Conservation (phyloP, 2,888 invertebrate species). For the Eilema griseolum region DNA sequence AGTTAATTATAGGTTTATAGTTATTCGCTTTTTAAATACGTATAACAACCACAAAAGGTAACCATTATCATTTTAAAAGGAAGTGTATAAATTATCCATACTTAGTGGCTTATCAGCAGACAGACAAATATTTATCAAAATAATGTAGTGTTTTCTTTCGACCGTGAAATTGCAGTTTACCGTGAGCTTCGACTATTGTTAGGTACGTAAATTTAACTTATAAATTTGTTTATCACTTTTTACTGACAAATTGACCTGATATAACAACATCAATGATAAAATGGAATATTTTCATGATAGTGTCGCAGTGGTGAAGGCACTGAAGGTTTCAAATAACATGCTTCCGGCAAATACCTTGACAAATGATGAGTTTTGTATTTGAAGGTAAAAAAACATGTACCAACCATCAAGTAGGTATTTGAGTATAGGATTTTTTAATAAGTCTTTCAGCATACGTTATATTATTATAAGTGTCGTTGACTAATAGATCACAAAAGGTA, state of each 20-base stretch:
- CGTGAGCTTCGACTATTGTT: conserved; percentile 52
- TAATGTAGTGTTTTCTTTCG: conserved; percentile 69
- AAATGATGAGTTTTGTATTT: not conserved
- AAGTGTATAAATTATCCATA: conserved; percentile 81
- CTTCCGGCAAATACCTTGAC: not conserved
- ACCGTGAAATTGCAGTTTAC: conserved; percentile 73
- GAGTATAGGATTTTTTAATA: not conserved
- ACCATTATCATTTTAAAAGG: conserved; percentile 83
- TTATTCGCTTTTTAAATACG: conserved; percentile 81
- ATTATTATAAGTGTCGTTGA: no score
- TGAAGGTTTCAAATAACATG: not conserved
- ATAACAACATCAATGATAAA: not conserved
- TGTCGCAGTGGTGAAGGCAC: not conserved
- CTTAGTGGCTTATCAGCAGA: conserved; percentile 73
- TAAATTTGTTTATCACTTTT: conserved; percentile 40
- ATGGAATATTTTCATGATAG: not conserved
- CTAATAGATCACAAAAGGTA: not conserved
- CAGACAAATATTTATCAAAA: conserved; percentile 77
- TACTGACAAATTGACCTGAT: conserved; percentile 6
- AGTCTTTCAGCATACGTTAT: not conserved
- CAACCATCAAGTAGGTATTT: not conserved
- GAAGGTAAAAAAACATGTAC: no score
- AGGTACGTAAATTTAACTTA: conserved; percentile 41
- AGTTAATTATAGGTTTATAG: conserved; percentile 86
- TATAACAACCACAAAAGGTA: conserved; percentile 82